These are phyloP conservation scores for Xenentodon cancila DNA, from an alignment of 2,797 vertebrate genomes.

Conservation along the genomic window DNA sequence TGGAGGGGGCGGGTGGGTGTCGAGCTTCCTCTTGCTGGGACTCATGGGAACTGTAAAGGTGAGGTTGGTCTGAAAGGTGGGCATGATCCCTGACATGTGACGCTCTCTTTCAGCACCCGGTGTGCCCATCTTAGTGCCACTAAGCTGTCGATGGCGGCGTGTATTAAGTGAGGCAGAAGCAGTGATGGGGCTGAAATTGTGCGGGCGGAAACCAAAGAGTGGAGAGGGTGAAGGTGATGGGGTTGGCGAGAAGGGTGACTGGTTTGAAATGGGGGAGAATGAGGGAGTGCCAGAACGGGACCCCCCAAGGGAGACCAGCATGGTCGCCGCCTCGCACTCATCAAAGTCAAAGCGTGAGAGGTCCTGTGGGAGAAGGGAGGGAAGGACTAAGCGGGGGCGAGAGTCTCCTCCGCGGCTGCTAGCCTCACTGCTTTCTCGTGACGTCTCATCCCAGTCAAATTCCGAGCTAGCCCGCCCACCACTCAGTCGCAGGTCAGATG, in stretches of 20 bases:
- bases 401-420: slow-evolving; percentile 92
- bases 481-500: slow-evolving; percentile 85
- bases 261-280: slow-evolving; percentile 91
- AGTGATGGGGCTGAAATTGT: slow-evolving; percentile 91
- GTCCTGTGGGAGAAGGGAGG: slow-evolving; percentile 85
- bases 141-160: slow-evolving; percentile 87
- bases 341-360: slow-evolving; percentile 93
- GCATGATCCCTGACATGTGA: slow-evolving; percentile 86
- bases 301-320: slow-evolving; percentile 92
- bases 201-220: slow-evolving; percentile 89
- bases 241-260: slow-evolving; percentile 91
- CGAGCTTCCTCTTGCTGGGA: slow-evolving; percentile 89
- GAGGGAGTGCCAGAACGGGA: slow-evolving; percentile 92
- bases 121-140: slow-evolving; percentile 88
- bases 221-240: slow-evolving; percentile 91
- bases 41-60: slow-evolving; percentile 95
- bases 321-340: slow-evolving; percentile 93
- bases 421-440: slow-evolving; percentile 90
- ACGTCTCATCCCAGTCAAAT: slow-evolving; percentile 94
- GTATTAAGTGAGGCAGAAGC: slow-evolving; percentile 85
- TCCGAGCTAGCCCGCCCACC: slow-evolving; percentile 86
- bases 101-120: slow-evolving; percentile 84
- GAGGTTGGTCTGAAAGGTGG: slow-evolving; percentile 91
- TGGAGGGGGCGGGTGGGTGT: slow-evolving; percentile 81
- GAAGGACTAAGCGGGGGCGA: slow-evolving; percentile 88